Evolutionary conservation across 2,888 invertebrate species (phyloP), one percentile per base, ranked within the genome.

Genomic region (Phrixothrix hirtus): DNA sequence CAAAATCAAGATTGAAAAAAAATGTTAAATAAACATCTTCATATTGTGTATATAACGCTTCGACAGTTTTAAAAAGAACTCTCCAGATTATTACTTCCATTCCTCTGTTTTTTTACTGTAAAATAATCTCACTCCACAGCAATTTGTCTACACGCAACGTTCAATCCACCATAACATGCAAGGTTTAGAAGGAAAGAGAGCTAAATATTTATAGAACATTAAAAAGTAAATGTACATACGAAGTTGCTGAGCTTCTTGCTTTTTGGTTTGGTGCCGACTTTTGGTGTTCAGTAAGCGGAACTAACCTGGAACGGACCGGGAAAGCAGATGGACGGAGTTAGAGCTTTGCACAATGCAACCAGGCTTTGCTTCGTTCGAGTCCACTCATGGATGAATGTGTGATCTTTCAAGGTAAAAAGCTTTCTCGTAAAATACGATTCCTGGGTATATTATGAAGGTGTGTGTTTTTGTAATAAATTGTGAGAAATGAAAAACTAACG

Each of bases 291-390:
- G 1, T 76, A 76, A 63, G 78, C 77, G 58, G 72, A 79, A 63
- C 71, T 54, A 76, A 79, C 27, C 72, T 78, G 63, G 77, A 77
- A 45, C 75, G 75, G 67, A 78, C 80, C 76, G 55, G 60, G 57
- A 62, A 62, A 62, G 62, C 64, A 64, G 64, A 64, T 64, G 64
- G 64, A 64, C 64, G 63, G 45, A 49, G 55, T 52, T 57, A 53
- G 42, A 52, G 52, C 48, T 51, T 53, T 44, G 48, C 55, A 59
- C 59, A 59, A 59, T 59, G 42, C 55, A 55, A 39, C 31, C 37
- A 49, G 43, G 31, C 51, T 56, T 50, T 58, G 49, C 56, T 50
- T 51, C 58, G 58, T 58, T 60, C 58, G 47, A 54, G 47, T 54
- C 58, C 60, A 58, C 58, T 60, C 60, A 60, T 58, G 60, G 46